These are phyloP conservation scores for Podilymbus podiceps DNA, from an alignment of 2,113 vertebrate genomes.

Conservation along the genomic window DNA sequence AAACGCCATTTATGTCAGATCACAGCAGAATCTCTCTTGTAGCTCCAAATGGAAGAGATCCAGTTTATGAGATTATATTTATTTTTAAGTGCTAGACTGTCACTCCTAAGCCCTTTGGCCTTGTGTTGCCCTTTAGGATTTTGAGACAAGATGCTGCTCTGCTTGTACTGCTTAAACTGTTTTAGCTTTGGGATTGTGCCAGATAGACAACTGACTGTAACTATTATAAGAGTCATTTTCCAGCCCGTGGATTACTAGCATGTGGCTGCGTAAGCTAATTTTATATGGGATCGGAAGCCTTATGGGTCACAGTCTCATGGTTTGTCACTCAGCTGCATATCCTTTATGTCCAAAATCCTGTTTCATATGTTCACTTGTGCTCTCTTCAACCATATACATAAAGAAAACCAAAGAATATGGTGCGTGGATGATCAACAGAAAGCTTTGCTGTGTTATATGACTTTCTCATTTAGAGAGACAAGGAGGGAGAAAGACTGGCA, in stretches of 20 bases:
- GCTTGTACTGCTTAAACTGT: background rate
- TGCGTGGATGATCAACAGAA: background rate
- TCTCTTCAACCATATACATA: background rate
- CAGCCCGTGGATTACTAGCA: constrained; percentile 37
- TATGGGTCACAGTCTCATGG: background rate
- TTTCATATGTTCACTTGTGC: background rate
- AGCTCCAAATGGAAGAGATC: background rate
- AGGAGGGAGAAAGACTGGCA: background rate
- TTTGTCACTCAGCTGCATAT: background rate
- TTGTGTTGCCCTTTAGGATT: constrained; percentile 4
- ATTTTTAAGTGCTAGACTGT: background rate
- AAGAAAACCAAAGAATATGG: background rate
- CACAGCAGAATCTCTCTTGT: background rate
- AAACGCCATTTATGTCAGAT: background rate
- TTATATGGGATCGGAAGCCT: background rate
- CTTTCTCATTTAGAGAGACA: background rate
- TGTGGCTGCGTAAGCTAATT: constrained; percentile 52
- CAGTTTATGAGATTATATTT: constrained; percentile 7
- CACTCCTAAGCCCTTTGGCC: background rate
- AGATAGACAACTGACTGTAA: constrained; percentile 13
- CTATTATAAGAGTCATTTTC: background rate
- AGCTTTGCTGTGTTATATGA: background rate
- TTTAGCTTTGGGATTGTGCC: constrained; percentile 21
- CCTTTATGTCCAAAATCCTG: background rate
- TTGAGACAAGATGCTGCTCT: background rate